These are phyloP conservation scores for Strigamia transsilvanica DNA, from an alignment of 2,888 invertebrate genomes.

Conservation along the genomic window DNA sequence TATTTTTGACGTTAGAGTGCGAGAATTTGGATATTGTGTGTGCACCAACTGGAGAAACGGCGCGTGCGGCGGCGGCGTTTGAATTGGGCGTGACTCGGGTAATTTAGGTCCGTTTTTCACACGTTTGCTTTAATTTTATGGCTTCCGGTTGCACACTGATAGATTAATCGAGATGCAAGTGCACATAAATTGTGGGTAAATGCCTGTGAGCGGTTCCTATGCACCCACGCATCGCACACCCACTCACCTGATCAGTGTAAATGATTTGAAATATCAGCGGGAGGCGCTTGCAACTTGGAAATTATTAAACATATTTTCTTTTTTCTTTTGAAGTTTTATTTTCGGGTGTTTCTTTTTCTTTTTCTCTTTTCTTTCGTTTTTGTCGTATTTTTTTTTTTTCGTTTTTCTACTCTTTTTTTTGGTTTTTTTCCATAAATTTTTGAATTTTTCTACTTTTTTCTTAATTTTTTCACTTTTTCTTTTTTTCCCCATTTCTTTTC, in stretches of 20 bases:
- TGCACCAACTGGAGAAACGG: background rate
- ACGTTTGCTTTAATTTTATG: slow-evolving; percentile 38
- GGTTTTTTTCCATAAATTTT: background rate
- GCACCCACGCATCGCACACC: slow-evolving; percentile 13
- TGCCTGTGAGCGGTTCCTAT: slow-evolving; percentile 24
- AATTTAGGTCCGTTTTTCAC: slow-evolving; percentile 34
- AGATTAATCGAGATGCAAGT: slow-evolving; percentile 19
- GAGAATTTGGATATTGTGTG: background rate
- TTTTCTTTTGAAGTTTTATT: too few species aligned
- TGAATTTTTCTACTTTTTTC: background rate
- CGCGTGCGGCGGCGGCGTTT: slow-evolving; percentile 28
- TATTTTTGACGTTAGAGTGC: too few species aligned
- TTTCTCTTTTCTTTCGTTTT: too few species aligned
- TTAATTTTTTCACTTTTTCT: background rate
- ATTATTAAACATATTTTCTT: background rate
- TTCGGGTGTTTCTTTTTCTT: too few species aligned
- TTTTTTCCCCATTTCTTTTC: too few species aligned
- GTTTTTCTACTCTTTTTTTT: too few species aligned
- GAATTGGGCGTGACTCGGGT: slow-evolving; percentile 24
- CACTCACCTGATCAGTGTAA: background rate
- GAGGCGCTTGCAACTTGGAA: background rate
- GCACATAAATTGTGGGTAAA: slow-evolving; percentile 24
- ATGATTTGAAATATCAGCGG: slow-evolving; percentile 10
- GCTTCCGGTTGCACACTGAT: slow-evolving; percentile 32
- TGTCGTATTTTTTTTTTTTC: background rate